These are phyloP conservation scores for Lycaena phlaeas DNA, from an alignment of 2,888 invertebrate genomes.

Conservation along the genomic window DNA sequence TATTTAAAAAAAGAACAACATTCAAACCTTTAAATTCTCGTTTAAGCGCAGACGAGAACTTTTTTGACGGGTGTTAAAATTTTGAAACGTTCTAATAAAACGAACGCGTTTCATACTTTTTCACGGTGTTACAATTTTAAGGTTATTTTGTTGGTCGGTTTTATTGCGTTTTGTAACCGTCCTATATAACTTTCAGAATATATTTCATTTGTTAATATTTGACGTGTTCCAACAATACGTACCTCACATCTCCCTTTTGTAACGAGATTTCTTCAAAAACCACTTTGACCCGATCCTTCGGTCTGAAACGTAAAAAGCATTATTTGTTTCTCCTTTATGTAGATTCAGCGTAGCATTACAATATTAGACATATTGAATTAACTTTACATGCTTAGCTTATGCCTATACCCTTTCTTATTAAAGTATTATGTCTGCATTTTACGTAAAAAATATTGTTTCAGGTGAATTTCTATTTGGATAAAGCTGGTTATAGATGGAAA, in stretches of 20 bases:
- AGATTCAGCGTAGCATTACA: background rate
- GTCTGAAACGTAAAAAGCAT: slow-evolving; percentile 56
- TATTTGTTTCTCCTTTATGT: background rate
- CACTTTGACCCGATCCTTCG: slow-evolving; percentile 84
- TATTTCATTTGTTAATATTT: no score
- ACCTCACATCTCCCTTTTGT: slow-evolving; percentile 86
- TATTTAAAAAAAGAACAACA: no score
- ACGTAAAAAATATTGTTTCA: no score
- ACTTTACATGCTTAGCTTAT: background rate
- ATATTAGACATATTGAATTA: background rate
- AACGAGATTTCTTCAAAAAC: slow-evolving; percentile 86
- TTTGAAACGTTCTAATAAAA: no score
- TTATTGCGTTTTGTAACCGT: background rate
- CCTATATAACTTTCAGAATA: background rate
- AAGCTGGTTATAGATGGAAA: no score
- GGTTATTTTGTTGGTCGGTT: background rate
- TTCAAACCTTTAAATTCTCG: no score
- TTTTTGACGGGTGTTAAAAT: no score
- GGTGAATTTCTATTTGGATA: no score
- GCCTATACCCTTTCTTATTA: background rate
- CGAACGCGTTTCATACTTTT: no score
- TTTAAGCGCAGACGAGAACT: no score
- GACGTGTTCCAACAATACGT: no score
- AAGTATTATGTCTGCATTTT: background rate
- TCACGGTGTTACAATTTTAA: no score